Base-by-base conservation (phyloP, 2,797 vertebrate genomes). In the Fistularia tabacaria region DNA sequence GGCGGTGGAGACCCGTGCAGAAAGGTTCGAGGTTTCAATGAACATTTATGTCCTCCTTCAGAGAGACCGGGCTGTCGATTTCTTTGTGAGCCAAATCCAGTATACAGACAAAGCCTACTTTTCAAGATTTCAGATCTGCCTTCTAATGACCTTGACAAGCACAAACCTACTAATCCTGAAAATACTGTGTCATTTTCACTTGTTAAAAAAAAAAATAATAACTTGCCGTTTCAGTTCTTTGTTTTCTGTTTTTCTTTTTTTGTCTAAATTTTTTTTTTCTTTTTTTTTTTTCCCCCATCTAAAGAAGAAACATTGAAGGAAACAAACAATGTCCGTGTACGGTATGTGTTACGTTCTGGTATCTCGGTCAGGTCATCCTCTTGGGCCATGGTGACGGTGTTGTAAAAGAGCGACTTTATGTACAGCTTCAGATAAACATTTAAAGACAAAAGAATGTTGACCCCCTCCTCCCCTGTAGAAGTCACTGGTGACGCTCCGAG, bases 111-210 rank as follows among this genome's bases (percentile, higher is more conserved):
- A 84, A 87, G 84, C 84, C 86, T 89, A 87, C 89, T 91, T 89
- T 91, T 87, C 78, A 87, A 87, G 77, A 89, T 88, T 89, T 89
- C 87, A 90, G 87, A 91, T 90, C 87, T 92, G 91, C 92, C 91
- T 92, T 92, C 88, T 89, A 83, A 90, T 89, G 88, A 93, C 86
- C 88, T 89, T 91, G 90, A 92, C 90, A 93, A 93, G 92, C 92
- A 93, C 92, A 93, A 93, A 91, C 85, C 86, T 90, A 89, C 81
- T 90, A 87, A 89, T 82, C 82, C 85, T 88, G 69, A 85, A 80
- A 83, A 87, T 72, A 74, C 76, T 82, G 79, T 85, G 83, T 88
- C 74, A 83, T 85, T 90, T 89, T 72, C 81, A 85, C 79, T 80
- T 87, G 84, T 88, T 90, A 87, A 82, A 80, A 87, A 85, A 5